phyloP scores from a whole-genome alignment of 2,113 vertebrate species.

The Perca schrenkii region DNA sequence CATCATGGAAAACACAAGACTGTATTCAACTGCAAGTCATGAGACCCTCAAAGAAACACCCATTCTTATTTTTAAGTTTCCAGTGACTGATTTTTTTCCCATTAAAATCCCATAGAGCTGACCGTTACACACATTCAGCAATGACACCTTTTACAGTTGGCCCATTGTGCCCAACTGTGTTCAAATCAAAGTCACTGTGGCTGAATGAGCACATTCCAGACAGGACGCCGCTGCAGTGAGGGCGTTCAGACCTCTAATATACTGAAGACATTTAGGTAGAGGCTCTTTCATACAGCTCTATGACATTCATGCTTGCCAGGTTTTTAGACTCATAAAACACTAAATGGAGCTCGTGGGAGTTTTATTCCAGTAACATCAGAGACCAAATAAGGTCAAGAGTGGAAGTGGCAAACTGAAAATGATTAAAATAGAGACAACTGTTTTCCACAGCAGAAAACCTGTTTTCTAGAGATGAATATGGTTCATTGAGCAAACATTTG shows the following conservation, averaged over 20 bases:
- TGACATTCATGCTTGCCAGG: slow-evolving; percentile 9
- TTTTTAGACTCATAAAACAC: slow-evolving; percentile 54
- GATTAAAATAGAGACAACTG: neutral
- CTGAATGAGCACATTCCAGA: slow-evolving; percentile 71
- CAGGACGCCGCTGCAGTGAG: slow-evolving; percentile 56
- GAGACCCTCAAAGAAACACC: slow-evolving; percentile 47
- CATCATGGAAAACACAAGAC: slow-evolving; percentile 65
- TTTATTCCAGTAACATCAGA: slow-evolving; percentile 51
- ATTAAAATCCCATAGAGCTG: slow-evolving; percentile 36
- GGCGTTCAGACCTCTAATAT: slow-evolving; percentile 31
- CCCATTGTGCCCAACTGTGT: slow-evolving; percentile 71
- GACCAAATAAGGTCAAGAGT: slow-evolving; percentile 44
- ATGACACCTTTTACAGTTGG: slow-evolving; percentile 77
- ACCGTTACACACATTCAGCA: slow-evolving; percentile 52
- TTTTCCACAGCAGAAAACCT: neutral
- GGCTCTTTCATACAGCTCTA: slow-evolving; percentile 34
- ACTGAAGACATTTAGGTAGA: slow-evolving; percentile 57
- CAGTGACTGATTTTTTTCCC: slow-evolving; percentile 40
- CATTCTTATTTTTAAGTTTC: slow-evolving; percentile 58
- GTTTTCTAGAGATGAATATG: neutral
- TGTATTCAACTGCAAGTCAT: slow-evolving; percentile 31
- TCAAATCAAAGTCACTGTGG: slow-evolving; percentile 66
- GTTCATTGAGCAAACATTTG: neutral
- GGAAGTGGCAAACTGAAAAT: neutral
- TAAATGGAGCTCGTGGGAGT: slow-evolving; percentile 16